Evolutionary conservation across 2,113 vertebrate genomes (phyloP).

Genomic region (Andinoacara biseriatus): DNA sequence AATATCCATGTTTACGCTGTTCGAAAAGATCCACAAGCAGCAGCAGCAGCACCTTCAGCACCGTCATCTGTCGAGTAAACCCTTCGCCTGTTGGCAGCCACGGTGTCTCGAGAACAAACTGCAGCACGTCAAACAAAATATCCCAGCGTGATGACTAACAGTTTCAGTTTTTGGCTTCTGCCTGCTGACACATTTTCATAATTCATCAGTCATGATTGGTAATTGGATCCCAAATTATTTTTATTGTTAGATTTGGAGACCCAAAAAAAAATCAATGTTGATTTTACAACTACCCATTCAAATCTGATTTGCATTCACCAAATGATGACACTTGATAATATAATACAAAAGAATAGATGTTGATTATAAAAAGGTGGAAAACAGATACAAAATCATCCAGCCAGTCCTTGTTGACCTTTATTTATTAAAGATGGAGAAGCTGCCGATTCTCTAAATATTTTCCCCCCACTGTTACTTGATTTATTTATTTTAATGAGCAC

Average conservation of each 20-base stretch:
- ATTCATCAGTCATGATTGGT: slow-evolving; percentile 44
- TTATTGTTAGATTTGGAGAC: slow-evolving; percentile 37
- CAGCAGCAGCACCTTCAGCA: slow-evolving; percentile 13
- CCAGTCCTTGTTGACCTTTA: slow-evolving; percentile 27
- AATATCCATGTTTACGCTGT: slow-evolving; percentile 23
- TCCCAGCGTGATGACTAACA: not conserved
- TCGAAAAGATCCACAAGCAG: slow-evolving; percentile 6
- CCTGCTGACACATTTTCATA: slow-evolving; percentile 25
- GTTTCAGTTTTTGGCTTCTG: not conserved
- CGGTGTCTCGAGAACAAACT: not conserved
- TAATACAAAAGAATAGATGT: slow-evolving; percentile 31
- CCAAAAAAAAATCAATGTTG: slow-evolving; percentile 30
- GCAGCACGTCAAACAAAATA: slow-evolving; percentile 5
- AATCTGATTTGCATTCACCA: slow-evolving; percentile 35
- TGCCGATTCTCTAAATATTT: slow-evolving; percentile 9
- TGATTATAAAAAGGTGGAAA: slow-evolving; percentile 37
- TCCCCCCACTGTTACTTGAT: not conserved
- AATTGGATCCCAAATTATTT: slow-evolving; percentile 44
- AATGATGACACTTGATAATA: slow-evolving; percentile 27
- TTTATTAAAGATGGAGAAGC: not conserved
- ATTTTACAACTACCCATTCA: slow-evolving; percentile 30
- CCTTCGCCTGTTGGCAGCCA: not conserved
- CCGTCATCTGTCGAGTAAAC: not conserved
- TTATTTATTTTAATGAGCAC: slow-evolving; percentile 3
- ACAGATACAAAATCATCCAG: not conserved